Evolutionary conservation across 2,888 invertebrate genomes (phyloP), one percentile per base, ranked within the genome.

Genomic region (Meiosimyza decipiens): DNA sequence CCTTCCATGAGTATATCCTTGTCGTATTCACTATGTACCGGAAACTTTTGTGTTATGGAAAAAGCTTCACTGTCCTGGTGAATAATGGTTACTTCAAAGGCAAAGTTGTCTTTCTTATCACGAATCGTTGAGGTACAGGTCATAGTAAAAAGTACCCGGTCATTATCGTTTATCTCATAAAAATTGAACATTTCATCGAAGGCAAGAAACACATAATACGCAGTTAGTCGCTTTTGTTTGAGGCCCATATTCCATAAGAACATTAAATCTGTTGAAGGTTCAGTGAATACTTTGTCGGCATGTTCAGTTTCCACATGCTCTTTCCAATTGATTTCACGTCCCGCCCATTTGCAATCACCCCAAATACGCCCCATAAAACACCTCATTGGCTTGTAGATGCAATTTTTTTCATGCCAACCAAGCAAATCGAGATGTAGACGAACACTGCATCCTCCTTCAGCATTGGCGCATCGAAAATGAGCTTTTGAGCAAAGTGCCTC

Each of bases 321-420:
- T 86, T 90, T 89, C 91, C 91, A 91, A 70, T 90, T 89, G 3
- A 90, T 89, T 74, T 91, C 91, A 40, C 88, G 86, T 1, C 91
- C 91, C 79, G 89, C 87, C 91, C 91, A 91, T 60, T 84, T 82
- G 79, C 91, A 91, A 49, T 89, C 88, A 71, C 90, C 84, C 86
- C 86, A 87, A 5, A 87, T 85, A 57, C 85, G 86, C 0, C 87
- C 87, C 86, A 87, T 87, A 64, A 87, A 87, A 74, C 87, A 87
- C 75, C 84, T 85, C 84, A 86, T 85, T 33, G 84, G 82, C 76
- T 86, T 85, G 75, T 82, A 87, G 72, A 83, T 79, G 79, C 87
- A 87, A 71, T 85, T 85, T 71, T 86, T 83, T 70, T 87, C 86
- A 77, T 91, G 91, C 80, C 89, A 89, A 59, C 89, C 89, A 12